Base-by-base conservation (phyloP, 2,797 vertebrate species). In the Tinamus major region DNA sequence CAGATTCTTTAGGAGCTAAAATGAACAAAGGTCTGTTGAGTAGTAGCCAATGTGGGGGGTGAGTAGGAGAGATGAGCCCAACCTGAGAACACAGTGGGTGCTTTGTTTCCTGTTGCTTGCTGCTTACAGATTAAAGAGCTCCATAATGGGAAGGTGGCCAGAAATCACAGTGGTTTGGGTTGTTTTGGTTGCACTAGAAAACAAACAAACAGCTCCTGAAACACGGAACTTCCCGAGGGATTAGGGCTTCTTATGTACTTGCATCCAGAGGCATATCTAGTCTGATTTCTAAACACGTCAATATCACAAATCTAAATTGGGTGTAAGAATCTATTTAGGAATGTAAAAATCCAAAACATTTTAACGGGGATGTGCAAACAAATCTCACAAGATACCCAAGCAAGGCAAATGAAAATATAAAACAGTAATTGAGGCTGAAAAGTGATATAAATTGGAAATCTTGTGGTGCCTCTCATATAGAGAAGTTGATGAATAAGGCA, bases 101-200 rank as follows among this genome's bases (percentile, higher is more conserved):
- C 12, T 89, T 85, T 89, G 44, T 78, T 95, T 94, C 65, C 37
- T 87, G 37, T 70, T 83, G 58, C 21, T 83, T 78, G 21, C 18
- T 91, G 33, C 85, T 92, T 80, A 74, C 53, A 77, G 24, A 71
- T 61, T 61, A 37, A 84, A 91, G 78, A 65, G 49, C 41, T 87
- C 58, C 2, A 3, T n/a, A 84, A 44, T 41, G 39, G 63, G n/a
- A 89, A 79, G 2, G 7, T 74, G n/a, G 59, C 61, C 87, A 96
- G 70, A 82, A 92, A 95, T 64, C 21, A 59, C n/a, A n/a, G 33
- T 37, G 20, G 6, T 64, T 61, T 70, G 17, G 16, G 31, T 56
- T 92, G 33, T 37, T 90, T 86, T 49, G 2, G 8, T 81, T 70
- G 39, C 85, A 37, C 24, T 79, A 53, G 26, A 74, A 93, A 92